Evolutionary conservation across 2,797 vertebrate genomes (phyloP).

Genomic region (Cottoperca gobio): DNA sequence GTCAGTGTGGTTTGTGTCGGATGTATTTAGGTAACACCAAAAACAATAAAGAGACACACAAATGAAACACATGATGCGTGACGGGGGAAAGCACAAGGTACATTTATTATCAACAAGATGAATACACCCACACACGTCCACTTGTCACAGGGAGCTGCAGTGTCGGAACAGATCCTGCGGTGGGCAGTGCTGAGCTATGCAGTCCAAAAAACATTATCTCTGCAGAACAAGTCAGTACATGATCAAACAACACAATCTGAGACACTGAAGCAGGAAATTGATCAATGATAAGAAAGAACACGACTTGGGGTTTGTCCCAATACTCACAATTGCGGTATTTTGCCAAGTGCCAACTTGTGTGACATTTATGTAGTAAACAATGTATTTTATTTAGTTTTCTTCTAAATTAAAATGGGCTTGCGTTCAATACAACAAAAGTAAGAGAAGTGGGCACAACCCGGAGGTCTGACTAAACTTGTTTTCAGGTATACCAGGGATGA

Average conservation of each 20-base stretch:
- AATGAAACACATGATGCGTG: constrained; percentile 56
- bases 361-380: background rate
- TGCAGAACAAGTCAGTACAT: constrained; percentile 27
- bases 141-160: constrained; percentile 54
- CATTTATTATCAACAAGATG: constrained; percentile 54
- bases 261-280: background rate
- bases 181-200: constrained; percentile 73
- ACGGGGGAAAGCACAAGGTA: constrained; percentile 60
- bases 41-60: constrained; percentile 47
- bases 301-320: background rate
- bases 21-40: constrained; percentile 11
- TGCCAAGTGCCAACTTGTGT: background rate
- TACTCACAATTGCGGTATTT: background rate
- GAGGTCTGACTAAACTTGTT: background rate
- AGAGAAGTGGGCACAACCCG: background rate
- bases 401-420: background rate
- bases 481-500: background rate
- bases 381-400: background rate
- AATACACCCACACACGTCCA: constrained; percentile 23
- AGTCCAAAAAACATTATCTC: constrained; percentile 9
- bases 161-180: constrained; percentile 67
- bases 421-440: background rate
- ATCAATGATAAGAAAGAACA: background rate
- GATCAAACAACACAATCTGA: constrained; percentile 1
- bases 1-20: constrained; percentile 22